These are phyloP conservation scores for Helicoverpa armigera DNA, from an alignment of 1,140 invertebrate species.

Conservation along the genomic window DNA sequence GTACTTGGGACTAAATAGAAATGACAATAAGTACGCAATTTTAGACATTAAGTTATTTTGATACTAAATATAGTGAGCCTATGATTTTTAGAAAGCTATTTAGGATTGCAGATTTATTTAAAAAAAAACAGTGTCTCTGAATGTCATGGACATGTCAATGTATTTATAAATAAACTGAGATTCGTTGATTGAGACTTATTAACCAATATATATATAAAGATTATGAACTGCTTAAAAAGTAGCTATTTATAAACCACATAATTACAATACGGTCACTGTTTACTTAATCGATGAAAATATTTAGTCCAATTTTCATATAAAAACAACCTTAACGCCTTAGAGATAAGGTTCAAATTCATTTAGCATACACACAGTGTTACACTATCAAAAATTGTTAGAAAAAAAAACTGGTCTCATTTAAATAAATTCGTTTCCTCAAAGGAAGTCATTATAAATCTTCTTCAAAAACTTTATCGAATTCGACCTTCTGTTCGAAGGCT, in stretches of 20 bases:
- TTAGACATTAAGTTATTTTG: not conserved
- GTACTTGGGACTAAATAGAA: constrained; percentile 25
- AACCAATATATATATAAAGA: not conserved
- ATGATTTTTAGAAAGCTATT: too few relatives aligned
- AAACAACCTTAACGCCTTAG: not conserved
- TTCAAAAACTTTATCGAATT: constrained; percentile 54
- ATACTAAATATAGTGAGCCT: not conserved
- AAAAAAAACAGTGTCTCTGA: too few relatives aligned
- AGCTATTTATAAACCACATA: constrained; percentile 8
- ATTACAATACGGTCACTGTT: not conserved
- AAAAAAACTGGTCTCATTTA: constrained; percentile 33
- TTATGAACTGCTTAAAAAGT: not conserved
- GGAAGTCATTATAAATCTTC: constrained; percentile 75
- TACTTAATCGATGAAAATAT: not conserved
- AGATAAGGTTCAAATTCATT: not conserved
- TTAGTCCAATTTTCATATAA: not conserved
- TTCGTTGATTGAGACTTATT: not conserved
- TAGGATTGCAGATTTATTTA: too few relatives aligned
- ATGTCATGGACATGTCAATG: too few relatives aligned
- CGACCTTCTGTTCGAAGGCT: constrained; percentile 59
- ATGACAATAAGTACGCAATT: constrained; percentile 21
- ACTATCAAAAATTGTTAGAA: constrained; percentile 21
- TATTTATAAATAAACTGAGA: not conserved
- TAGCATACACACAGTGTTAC: constrained; percentile 20
- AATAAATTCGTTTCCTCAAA: constrained; percentile 64